A percentile compares a stretch with the other conserved stretches of the same genome.
phyloP scores from a whole-genome alignment of 2,113 vertebrate genomes.

The Asarcornis scutulata region DNA sequence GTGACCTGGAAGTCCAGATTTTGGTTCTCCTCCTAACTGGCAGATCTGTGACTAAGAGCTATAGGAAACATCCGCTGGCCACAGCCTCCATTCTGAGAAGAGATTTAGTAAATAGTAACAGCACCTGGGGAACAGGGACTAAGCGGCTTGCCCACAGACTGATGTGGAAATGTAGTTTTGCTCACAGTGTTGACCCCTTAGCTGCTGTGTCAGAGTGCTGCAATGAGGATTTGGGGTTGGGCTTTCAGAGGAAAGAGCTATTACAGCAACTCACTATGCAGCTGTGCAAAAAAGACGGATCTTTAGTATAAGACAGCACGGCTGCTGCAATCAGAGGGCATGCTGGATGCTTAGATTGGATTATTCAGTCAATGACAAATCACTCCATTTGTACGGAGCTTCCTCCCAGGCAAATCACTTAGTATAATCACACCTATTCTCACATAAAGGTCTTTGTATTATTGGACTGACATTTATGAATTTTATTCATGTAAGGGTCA shows the following conservation, averaged over 20 bases:
- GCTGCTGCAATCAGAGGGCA: not conserved
- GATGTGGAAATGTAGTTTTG: rapidly evolving
- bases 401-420: not conserved
- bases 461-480: not conserved
- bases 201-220: not conserved
- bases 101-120: not conserved
- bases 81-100: not conserved
- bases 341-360: not conserved
- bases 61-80: not conserved
- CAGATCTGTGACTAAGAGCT: not conserved
- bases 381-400: not conserved
- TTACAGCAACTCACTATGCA: rapidly evolving
- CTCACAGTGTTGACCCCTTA: rapidly evolving
- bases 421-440: not conserved
- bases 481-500: not conserved
- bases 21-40: not conserved
- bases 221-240: rapidly evolving
- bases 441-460: not conserved
- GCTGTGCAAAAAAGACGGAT: too few species aligned
- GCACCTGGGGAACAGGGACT: not conserved
- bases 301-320: rapidly evolving
- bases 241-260: rapidly evolving
- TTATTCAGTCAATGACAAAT: not conserved
- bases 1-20: not conserved
- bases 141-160: not conserved